Evolutionary conservation across 2,113 vertebrate species (phyloP).

Genomic region (Eolophus roseicapilla): DNA sequence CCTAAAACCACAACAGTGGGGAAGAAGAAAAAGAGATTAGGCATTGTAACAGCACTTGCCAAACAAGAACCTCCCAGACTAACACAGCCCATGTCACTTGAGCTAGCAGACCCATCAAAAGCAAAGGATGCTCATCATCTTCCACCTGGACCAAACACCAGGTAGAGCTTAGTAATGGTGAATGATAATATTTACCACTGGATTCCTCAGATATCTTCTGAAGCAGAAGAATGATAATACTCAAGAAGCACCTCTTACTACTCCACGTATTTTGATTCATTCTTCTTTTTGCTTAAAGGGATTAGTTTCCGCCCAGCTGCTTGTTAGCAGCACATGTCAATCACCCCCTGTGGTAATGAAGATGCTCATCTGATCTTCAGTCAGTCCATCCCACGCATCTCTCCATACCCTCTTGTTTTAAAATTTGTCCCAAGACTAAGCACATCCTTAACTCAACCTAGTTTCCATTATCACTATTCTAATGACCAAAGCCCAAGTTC

Average conservation of each 20-base stretch:
- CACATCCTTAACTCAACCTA: neutral
- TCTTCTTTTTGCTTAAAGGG: neutral
- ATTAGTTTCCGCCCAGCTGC: neutral
- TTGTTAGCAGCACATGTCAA: neutral
- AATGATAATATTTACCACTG: neutral
- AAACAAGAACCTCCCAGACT: neutral
- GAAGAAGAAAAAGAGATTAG: neutral
- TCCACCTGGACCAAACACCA: neutral
- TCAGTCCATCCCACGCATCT: neutral
- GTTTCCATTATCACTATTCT: neutral
- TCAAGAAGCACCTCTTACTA: neutral
- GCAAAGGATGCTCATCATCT: neutral
- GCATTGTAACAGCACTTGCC: neutral
- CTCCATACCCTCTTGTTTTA: neutral
- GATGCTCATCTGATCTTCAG: neutral
- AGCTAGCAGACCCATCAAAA: neutral
- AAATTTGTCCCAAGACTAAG: neutral
- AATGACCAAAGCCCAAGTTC: neutral
- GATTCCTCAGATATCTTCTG: neutral
- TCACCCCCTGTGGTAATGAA: neutral
- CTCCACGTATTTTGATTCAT: neutral
- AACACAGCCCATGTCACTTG: neutral
- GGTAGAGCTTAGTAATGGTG: neutral
- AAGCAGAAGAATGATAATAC: neutral
- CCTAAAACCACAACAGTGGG: neutral